phyloP scores from a whole-genome alignment of 2,797 vertebrate species.

The Galaxias olidus region DNA sequence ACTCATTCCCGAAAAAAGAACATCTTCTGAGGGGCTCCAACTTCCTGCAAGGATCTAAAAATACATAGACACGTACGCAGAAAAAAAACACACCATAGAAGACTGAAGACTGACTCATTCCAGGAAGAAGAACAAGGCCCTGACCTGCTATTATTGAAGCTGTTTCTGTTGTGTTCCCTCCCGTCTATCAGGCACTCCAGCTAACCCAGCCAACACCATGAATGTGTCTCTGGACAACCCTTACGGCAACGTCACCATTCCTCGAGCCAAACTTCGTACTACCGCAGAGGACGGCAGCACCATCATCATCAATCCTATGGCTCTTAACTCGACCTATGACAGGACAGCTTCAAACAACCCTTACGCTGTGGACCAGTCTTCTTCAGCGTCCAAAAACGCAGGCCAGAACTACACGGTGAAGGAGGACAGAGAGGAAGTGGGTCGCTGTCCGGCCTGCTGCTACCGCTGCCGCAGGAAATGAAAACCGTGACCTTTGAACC shows the following conservation, averaged over 20 bases:
- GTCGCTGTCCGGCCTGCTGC: conserved; percentile 47
- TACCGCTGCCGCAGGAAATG: conserved; percentile 55
- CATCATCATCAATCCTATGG: conserved; percentile 51
- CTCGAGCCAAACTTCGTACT: conserved; percentile 64
- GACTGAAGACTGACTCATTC: too few relatives aligned
- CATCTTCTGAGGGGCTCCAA: too few relatives aligned
- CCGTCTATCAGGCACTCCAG: background rate
- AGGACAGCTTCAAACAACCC: conserved; percentile 43
- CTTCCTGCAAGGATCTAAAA: too few relatives aligned
- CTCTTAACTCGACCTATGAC: background rate
- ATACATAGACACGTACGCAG: too few relatives aligned
- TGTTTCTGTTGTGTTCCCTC: fast-evolving
- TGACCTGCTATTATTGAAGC: too few relatives aligned
- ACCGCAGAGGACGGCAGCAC: conserved; percentile 25
- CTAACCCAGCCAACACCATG: conserved; percentile 56
- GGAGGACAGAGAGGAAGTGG: conserved; percentile 7
- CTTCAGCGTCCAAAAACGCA: conserved; percentile 21
- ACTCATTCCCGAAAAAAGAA: too few relatives aligned
- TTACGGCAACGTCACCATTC: conserved; percentile 68
- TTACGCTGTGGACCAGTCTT: conserved; percentile 35
- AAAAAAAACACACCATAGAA: too few relatives aligned
- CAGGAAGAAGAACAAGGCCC: too few relatives aligned
- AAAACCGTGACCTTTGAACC: conserved; percentile 46
- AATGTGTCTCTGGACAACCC: conserved; percentile 66
- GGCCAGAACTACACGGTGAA: conserved; percentile 14